Conservation (phyloP, 2,113 vertebrate species). For the Naja naja region DNA sequence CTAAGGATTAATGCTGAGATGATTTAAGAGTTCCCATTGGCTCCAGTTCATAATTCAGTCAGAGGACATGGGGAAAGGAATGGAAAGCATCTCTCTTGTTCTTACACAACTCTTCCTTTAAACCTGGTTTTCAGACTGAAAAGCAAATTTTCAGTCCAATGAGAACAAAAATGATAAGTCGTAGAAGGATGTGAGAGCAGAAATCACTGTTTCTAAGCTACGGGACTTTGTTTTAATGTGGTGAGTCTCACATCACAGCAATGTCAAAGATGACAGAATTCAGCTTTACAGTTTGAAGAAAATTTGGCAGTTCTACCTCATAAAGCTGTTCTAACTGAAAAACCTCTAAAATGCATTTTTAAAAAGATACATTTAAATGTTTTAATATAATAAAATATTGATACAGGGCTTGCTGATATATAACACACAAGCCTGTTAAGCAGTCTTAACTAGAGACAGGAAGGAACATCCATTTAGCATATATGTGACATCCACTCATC, state of each 20-base stretch:
- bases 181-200: slow-evolving; percentile 19
- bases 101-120: slow-evolving; percentile 26
- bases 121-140: slow-evolving; percentile 38
- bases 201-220: slow-evolving; percentile 5
- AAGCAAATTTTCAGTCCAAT: slow-evolving; percentile 10
- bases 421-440: background rate
- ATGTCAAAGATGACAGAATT: background rate
- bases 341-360: background rate
- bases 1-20: background rate
- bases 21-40: background rate
- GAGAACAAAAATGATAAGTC: slow-evolving; percentile 39
- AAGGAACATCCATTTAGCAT: background rate
- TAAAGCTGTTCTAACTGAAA: background rate
- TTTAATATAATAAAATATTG: background rate
- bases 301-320: background rate
- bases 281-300: background rate
- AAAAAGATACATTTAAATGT: background rate
- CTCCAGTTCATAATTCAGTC: slow-evolving; percentile 5
- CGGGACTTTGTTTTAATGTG: background rate
- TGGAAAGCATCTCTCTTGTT: background rate
- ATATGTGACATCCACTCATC: background rate
- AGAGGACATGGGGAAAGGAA: background rate
- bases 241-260: background rate
- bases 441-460: background rate
- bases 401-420: background rate